Evolutionary conservation across 2,888 invertebrate species (phyloP), one percentile per base, ranked within the genome.

Genomic region (Hylaea fasciaria): DNA sequence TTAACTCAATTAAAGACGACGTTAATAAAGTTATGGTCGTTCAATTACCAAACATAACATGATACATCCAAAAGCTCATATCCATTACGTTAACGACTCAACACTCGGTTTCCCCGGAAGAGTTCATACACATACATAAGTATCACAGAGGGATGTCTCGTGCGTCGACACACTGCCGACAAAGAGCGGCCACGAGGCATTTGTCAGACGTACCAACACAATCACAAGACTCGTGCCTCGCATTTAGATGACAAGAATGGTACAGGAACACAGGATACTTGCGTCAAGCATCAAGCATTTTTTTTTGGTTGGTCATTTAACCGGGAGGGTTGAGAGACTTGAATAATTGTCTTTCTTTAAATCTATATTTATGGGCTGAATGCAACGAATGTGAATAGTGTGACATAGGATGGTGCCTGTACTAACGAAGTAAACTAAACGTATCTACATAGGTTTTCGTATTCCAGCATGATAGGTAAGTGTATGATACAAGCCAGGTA

Each of bases 131-230:
- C 69, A 66, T 67, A 70, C 69, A 67, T 66, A 74, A 74, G 83
- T 82, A 22, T 3, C 22, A 22, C 22, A 22, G 83, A 82, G 77
- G 76, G 78, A 80, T 81, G 75, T 75, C 80, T 82, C 80, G 78
- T 81, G 76, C 78, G 81, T 81, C 78, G 77, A 77, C 78, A 76
- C 72, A 62, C 69, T 68, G 75, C 85, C 86, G 86, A 87, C 88
- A 89, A 89, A 86, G 85, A 77, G 70, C 58, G 69, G 71, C 68
- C 81, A 83, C 76, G 78, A 74, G 72, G 77, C 83, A 86, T 88
- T 87, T 85, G 85, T 87, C 86, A 85, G 80, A 77, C 78, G 72
- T 69, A 73, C 74, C 76, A 71, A 78, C 73, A 79, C 80, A 80
- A 80, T 80, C 80, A 73, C 71, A 70, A 68, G 69, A 67, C 53